phyloP scores from a whole-genome alignment of 2,113 vertebrate genomes.

The Numenius arquata region DNA sequence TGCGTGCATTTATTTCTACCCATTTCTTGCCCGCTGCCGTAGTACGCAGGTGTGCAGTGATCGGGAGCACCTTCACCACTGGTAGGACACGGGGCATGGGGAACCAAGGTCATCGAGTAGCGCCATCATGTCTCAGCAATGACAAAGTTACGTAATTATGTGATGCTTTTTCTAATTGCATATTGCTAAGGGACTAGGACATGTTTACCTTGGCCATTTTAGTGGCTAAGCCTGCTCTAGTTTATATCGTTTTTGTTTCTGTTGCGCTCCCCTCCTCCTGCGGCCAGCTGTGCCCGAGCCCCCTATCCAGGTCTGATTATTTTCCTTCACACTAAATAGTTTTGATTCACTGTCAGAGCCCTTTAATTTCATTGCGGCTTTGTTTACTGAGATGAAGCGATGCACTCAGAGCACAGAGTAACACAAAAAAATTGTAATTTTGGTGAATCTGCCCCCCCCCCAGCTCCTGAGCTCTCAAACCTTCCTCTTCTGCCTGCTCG shows the following conservation, averaged over 20 bases:
- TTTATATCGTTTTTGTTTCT: slow-evolving; percentile 2
- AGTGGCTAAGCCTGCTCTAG: not conserved
- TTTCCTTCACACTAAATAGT: not conserved
- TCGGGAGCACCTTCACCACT: not conserved
- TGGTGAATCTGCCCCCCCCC: not conserved
- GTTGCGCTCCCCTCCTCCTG: not conserved
- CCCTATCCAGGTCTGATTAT: not conserved
- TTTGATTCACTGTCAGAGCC: not conserved
- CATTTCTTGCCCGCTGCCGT: rapidly evolving
- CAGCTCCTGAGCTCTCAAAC: not conserved
- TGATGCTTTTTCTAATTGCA: not conserved
- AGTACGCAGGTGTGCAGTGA: rapidly evolving
- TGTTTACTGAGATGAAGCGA: not conserved
- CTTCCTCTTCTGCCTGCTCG: not conserved
- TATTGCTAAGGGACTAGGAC: not conserved
- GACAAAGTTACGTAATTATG: not conserved
- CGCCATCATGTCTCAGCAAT: not conserved
- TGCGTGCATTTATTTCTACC: not conserved
- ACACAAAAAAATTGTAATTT: not conserved
- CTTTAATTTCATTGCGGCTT: not conserved
- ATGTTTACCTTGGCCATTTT: slow-evolving; percentile 21
- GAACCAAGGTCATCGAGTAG: not conserved
- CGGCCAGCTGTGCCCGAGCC: not conserved
- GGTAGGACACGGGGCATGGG: not conserved
- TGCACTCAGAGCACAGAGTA: not conserved